Percentiles rank a stretch among this genome's conserved stretches.
These are phyloP conservation scores for Drosophila bunnanda DNA, from an alignment of 2,888 invertebrate genomes.

Conservation along the genomic window DNA sequence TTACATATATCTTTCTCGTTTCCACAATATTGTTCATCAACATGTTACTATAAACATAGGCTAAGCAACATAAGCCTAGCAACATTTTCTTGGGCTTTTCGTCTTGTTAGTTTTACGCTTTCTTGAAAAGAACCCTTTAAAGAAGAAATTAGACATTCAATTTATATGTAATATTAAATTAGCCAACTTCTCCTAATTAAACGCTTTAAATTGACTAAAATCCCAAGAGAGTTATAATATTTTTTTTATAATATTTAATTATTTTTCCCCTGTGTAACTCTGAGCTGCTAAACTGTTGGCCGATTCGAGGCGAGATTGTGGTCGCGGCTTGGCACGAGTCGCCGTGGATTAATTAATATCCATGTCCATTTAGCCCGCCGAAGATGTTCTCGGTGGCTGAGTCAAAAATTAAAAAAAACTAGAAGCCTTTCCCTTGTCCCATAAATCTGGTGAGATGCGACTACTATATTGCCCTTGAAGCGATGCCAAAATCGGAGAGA, in stretches of 20 bases:
- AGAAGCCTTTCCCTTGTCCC: slow-evolving; percentile 62
- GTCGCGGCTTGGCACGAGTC: slow-evolving; percentile 68
- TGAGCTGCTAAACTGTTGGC: slow-evolving; percentile 53
- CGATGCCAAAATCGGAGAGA: slow-evolving; percentile 58
- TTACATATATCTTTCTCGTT: too few relatives aligned
- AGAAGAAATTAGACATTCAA: too few relatives aligned
- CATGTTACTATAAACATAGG: not conserved
- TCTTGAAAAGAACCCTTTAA: not conserved
- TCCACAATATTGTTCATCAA: not conserved
- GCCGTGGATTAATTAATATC: slow-evolving; percentile 66
- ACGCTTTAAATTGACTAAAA: not conserved
- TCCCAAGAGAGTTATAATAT: not conserved
- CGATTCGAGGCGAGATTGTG: slow-evolving; percentile 15
- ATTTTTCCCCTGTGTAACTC: not conserved
- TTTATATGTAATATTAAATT: too few relatives aligned
- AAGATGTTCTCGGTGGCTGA: slow-evolving; percentile 48
- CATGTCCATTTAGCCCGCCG: slow-evolving; percentile 47
- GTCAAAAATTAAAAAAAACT: slow-evolving; percentile 33
- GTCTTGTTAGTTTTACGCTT: not conserved
- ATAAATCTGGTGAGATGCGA: slow-evolving; percentile 28
- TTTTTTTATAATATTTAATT: not conserved
- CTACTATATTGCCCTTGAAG: slow-evolving; percentile 55
- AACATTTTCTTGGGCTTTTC: too few relatives aligned
- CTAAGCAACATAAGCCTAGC: not conserved
- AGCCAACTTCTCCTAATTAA: too few relatives aligned